Conservation (phyloP, 35 echinoderm and acorn worm species). For the Holothuria glaberrima region DNA sequence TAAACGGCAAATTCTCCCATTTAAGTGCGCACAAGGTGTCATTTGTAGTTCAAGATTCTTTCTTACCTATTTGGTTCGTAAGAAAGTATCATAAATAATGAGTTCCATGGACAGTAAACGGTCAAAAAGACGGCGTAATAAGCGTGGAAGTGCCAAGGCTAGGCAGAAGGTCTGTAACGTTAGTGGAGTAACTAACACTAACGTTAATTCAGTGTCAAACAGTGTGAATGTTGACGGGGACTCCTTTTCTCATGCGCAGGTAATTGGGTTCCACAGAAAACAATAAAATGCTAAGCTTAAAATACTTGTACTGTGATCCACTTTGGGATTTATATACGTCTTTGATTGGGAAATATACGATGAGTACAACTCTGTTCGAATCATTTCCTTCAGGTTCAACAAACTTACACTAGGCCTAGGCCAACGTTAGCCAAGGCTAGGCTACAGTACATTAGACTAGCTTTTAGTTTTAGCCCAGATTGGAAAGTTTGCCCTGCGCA, state of each 20-base stretch:
- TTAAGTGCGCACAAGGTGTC: not conserved
- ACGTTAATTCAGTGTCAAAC: conserved; percentile 29
- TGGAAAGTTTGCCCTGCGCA: no score
- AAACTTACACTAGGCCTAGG: no score
- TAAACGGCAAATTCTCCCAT: not conserved
- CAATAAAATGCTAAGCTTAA: no score
- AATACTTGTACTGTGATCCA: no score
- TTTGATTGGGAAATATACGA: no score
- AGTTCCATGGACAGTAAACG: conserved; percentile 92
- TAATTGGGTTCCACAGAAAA: conserved; percentile 9
- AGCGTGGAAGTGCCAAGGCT: conserved; percentile 92
- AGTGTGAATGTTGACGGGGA: not conserved
- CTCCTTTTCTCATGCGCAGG: conserved; percentile 36
- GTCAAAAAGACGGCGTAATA: conserved; percentile 89
- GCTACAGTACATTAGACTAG: no score
- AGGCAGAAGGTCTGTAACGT: conserved; percentile 68
- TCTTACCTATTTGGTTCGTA: not conserved
- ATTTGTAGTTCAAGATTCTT: not conserved
- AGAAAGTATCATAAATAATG: conserved; percentile 64
- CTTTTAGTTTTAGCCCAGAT: no score
- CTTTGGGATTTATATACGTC: no score
- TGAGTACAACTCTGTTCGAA: no score
- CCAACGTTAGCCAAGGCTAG: not conserved
- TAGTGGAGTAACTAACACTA: conserved; percentile 43
- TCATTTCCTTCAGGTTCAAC: no score